Evolutionary conservation across 2,113 vertebrate species (phyloP), one percentile per base, ranked within the genome.

Genomic region (Bagarius yarrelli): DNA sequence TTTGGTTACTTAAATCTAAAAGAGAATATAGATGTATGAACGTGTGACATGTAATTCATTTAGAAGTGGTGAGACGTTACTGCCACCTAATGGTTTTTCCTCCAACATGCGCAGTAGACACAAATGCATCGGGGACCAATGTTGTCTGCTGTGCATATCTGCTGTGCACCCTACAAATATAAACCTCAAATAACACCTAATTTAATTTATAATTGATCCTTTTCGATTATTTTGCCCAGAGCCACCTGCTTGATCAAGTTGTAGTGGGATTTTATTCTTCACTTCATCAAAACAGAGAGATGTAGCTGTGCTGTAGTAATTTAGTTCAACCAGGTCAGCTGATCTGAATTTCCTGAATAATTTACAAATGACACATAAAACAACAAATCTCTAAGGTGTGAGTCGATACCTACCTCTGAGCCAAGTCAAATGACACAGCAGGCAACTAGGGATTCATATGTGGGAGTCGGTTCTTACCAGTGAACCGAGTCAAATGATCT

Each of bases 71-170:
- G 19, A 5, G 2, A 57, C 55, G 57, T 53, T 79, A 86, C 83
- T 82, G 83, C 86, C 86, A 82, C 76, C 87, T 84, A 76, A 61
- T 52, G 87, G 11, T 36, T 19, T 1, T n/a, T 40, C 21, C 36
- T 23, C n/a, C 36, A 69, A 25, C 34, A 16, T 25, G 6, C 23
- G 1, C 64, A 40, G 34, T 16, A 44, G 64, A 5, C 12, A 50
- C 44, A 25, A 50, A 14, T 14, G 30, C 27, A 53, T 72, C 21
- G 12, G 47, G n/a, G 4, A 21, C 50, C 8, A 27, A 5, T 3
- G 16, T 8, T 27, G 15, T 53, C 52, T 53, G 16, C 1, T 8
- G 52, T 53, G 9, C 52, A 53, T 3, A 53, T 19, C 34, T 64
- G 3, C 61, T 4, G 30, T 64, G 8, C 15, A 32, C 27, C 8